Evolutionary conservation across 2,888 invertebrate species (phyloP).

Genomic region (Pseudococcus viburni): DNA sequence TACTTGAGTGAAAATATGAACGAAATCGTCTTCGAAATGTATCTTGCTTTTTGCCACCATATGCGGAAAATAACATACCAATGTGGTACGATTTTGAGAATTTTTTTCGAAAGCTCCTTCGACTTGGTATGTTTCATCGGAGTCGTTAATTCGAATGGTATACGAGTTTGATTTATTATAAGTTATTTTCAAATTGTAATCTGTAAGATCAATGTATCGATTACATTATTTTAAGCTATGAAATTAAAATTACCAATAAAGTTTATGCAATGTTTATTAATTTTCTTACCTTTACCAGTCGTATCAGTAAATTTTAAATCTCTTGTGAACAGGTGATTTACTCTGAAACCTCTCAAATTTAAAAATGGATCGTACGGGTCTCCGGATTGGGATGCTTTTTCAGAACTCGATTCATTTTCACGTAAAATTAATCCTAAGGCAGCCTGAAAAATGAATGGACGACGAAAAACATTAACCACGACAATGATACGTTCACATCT

Average conservation of each 20-base stretch:
- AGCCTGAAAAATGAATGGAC: conserved; percentile 68
- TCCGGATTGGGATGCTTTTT: conserved; percentile 70
- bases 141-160: conserved; percentile 73
- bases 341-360: conserved; percentile 75
- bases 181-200: conserved; percentile 75
- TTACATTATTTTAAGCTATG: background rate
- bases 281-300: conserved; percentile 63
- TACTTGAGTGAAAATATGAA: conserved; percentile 67
- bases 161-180: conserved; percentile 73
- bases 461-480: background rate
- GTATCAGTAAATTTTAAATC: conserved; percentile 76
- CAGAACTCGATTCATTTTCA: conserved; percentile 72
- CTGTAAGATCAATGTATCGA: conserved; percentile 71
- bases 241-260: no score
- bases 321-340: conserved; percentile 78
- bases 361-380: conserved; percentile 77
- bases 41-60: conserved; percentile 54
- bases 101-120: conserved; percentile 42
- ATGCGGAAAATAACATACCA: conserved; percentile 4
- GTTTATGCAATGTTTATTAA: no score
- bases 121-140: conserved; percentile 55
- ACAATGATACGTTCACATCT: background rate
- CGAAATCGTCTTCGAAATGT: conserved; percentile 55
- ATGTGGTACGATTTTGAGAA: background rate
- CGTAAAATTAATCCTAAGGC: conserved; percentile 71